Evolutionary conservation across 1,140 invertebrate species (phyloP), one percentile per base, ranked within the genome.

Genomic region (Lepidurus apus): DNA sequence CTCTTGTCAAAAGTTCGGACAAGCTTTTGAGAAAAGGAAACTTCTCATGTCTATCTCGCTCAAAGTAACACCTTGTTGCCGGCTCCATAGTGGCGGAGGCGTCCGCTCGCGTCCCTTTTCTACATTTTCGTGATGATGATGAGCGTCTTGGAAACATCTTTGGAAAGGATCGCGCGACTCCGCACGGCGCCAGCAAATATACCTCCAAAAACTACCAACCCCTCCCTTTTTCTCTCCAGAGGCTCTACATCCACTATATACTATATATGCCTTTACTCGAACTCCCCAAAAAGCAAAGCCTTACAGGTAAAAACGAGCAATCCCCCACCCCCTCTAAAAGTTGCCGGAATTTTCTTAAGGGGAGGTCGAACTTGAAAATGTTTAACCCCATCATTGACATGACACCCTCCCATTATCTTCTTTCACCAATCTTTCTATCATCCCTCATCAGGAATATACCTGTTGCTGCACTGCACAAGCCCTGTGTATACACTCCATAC

Each of bases 1-100:
- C 53, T 65, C 53, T 65, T 65, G 53, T 65, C 53, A 65, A 65
- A 65, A 65, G 47, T 65, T 65, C n/a, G 53, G 53, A 65, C 53
- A 65, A 65, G 53, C 53, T 65, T 65, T 65, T 65, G 17, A 4
- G 53, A 65, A n/a, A 13, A 65, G 53, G 8, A 65, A 65, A 65
- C 53, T 21, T 65, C 53, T 65, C 53, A 65, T 65, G 53, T 65
- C 53, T 21, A 65, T 65, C 53, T 65, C 53, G 53, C 53, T 65
- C 17, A 7, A 65, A 65, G 53, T 65, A 65, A 65, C 53, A 65
- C 53, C 53, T 65, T 65, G n/a, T 65, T 65, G 53, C 21, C 53
- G 53, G 53, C 53, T 65, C 53, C 53, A 65, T 65, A 13, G 17
- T 65, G 53, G 53, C 53, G 53, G 53, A 65, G 53, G 53, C 53